Conservation (phyloP, 2,797 vertebrate genomes). For the Champsocephalus esox region DNA sequence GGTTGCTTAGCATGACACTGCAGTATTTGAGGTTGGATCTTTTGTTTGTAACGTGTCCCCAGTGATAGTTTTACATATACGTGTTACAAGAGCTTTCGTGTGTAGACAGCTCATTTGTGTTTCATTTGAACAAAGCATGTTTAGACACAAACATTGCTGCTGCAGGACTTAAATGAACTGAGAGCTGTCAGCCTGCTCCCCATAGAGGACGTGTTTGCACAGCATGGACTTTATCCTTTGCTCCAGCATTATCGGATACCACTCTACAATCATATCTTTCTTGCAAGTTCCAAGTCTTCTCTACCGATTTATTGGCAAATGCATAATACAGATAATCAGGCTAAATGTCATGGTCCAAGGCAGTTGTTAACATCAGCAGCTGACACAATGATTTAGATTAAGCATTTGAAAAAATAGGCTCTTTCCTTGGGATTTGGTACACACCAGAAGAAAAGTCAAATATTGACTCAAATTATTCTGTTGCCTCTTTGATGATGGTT, state of each 20-base stretch:
- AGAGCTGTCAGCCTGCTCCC: not conserved
- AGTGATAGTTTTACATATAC: not conserved
- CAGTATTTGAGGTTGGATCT: slow-evolving; percentile 15
- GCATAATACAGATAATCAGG: not conserved
- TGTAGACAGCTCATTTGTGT: not conserved
- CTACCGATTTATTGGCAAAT: not conserved
- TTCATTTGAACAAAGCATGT: slow-evolving; percentile 2
- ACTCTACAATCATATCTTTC: not conserved
- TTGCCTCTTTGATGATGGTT: not conserved
- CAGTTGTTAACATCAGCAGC: not conserved
- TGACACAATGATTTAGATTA: not conserved
- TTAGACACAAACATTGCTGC: not conserved
- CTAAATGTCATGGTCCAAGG: slow-evolving; percentile 14
- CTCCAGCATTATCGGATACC: slow-evolving; percentile 40
- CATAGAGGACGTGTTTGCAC: slow-evolving; percentile 28
- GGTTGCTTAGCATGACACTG: slow-evolving; percentile 41
- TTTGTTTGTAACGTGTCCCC: not conserved
- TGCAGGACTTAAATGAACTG: not conserved
- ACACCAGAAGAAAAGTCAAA: not conserved
- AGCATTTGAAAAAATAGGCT: not conserved
- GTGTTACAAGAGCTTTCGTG: not conserved
- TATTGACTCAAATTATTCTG: not conserved
- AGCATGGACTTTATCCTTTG: slow-evolving; percentile 59
- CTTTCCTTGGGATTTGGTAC: not conserved
- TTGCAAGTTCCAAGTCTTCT: slow-evolving; percentile 38